Base-by-base conservation (phyloP, 2,888 invertebrate species). In the Trisateles emortualis region DNA sequence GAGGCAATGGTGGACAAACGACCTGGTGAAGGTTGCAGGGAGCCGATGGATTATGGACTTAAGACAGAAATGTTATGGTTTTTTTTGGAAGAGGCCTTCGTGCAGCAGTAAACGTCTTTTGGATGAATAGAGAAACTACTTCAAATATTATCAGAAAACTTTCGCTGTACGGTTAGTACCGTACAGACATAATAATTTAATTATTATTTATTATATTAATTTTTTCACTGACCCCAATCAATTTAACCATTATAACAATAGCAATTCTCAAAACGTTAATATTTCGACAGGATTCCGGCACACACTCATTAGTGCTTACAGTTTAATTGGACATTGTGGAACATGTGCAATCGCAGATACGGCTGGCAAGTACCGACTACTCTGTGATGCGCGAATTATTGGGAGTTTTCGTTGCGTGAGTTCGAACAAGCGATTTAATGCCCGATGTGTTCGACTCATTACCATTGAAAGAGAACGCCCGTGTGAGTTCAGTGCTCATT, bases 391-490 rank as follows among this genome's bases (percentile, higher is more conserved):
- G 41, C 53, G 10, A 53, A 47, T 49, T 65, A 59, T 58, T 60
- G 44, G n/a, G 47, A 69, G 57, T 69, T 66, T 61, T 64, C 59
- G 60, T 59, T 52, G 59, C 49, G 52, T 50, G 44, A 61, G 56
- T 61, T 57, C 49, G 33, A 16, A 29, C 19, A 13, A 33, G 41
- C 50, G 46, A 45, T 46, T 42, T 52, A 47, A 46, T 22, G 36
- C 47, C 54, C 32, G 17, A 42, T 49, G 38, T 59, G 59, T 70
- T 60, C 56, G 51, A 57, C 66, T 72, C 72, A 68, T 70, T 70
- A 70, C 59, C 61, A 55, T 63, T 56, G 71, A 52, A 57, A 67
- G 58, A 54, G 71, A 67, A 67, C 55, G 35, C 52, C 52, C 35
- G 52, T 44, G 50, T 58, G 58, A 52, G 68, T 62, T 41, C 44